These are phyloP conservation scores for Drosophila santomea DNA, from an alignment of 1,140 invertebrate species.

Conservation along the genomic window DNA sequence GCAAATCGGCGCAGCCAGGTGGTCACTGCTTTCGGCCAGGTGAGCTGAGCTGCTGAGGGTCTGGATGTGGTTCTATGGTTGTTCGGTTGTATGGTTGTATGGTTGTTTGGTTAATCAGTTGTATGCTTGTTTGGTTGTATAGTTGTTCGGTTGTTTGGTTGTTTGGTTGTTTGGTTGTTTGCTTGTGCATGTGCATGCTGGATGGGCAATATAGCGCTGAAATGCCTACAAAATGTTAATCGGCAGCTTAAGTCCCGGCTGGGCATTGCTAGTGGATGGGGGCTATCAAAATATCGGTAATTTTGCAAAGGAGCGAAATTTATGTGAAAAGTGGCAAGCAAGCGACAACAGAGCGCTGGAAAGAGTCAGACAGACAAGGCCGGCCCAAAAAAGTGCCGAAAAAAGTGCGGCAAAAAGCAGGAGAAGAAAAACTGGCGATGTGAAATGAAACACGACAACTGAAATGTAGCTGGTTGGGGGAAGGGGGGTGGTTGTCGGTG, in stretches of 20 bases:
- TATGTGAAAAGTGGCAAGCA: slow-evolving; percentile 61
- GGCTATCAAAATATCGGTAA: slow-evolving; percentile 62
- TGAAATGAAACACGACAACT: slow-evolving; percentile 39
- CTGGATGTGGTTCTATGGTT: background rate
- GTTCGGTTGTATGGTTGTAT: no score
- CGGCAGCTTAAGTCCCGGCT: slow-evolving; percentile 49
- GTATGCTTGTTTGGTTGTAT: no score
- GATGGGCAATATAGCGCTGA: background rate
- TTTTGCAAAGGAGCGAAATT: slow-evolving; percentile 75
- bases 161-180: no score
- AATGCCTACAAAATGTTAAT: slow-evolving; percentile 52
- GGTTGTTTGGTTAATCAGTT: no score
- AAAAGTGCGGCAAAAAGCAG: slow-evolving; percentile 27
- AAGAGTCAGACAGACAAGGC: slow-evolving; percentile 67
- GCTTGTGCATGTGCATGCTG: background rate
- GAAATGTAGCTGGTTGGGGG: background rate
- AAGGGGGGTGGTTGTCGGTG: background rate
- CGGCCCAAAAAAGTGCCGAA: background rate
- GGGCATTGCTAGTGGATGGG: background rate
- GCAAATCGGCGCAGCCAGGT: background rate
- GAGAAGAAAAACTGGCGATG: slow-evolving; percentile 11
- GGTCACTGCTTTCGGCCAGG: background rate
- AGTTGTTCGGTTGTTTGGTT: no score
- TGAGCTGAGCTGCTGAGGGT: background rate
- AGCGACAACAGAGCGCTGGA: slow-evolving; percentile 41